Evolutionary conservation across 92 coral and sea anemone genomes (phyloP).

Genomic region (Desmophyllum pertusum): DNA sequence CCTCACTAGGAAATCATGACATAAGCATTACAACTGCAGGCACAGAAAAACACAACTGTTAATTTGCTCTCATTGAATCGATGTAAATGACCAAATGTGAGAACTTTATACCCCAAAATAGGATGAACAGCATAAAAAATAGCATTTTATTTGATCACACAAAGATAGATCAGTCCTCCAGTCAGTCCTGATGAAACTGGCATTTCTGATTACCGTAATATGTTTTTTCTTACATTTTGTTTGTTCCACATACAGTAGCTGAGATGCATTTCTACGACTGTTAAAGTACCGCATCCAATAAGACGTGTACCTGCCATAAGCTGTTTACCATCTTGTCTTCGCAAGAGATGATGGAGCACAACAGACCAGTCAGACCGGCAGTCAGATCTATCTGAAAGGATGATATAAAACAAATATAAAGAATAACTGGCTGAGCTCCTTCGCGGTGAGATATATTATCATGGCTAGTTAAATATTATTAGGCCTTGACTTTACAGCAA

Average conservation of each 20-base stretch:
- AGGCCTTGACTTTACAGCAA: too few relatives aligned
- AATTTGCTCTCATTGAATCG: too few relatives aligned
- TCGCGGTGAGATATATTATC: too few relatives aligned
- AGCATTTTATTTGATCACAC: background rate
- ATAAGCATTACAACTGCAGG: too few relatives aligned
- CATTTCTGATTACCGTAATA: background rate
- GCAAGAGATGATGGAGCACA: background rate
- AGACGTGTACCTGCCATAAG: background rate
- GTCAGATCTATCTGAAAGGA: background rate
- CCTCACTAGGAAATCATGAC: too few relatives aligned
- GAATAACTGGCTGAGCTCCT: too few relatives aligned
- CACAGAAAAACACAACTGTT: too few relatives aligned
- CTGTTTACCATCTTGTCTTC: background rate
- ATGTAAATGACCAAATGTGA: too few relatives aligned
- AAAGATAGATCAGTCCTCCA: background rate
- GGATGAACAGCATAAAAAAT: too few relatives aligned
- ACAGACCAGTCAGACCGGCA: background rate
- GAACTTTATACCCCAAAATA: too few relatives aligned
- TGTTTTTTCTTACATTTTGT: background rate
- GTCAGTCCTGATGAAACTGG: background rate
- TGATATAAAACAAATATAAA: background rate
- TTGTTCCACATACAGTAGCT: background rate
- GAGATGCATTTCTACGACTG: background rate
- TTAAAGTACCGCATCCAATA: background rate
- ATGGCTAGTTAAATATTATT: too few relatives aligned